phyloP scores from a whole-genome alignment of 2,888 invertebrate species.

The Sialis fuliginosa region DNA sequence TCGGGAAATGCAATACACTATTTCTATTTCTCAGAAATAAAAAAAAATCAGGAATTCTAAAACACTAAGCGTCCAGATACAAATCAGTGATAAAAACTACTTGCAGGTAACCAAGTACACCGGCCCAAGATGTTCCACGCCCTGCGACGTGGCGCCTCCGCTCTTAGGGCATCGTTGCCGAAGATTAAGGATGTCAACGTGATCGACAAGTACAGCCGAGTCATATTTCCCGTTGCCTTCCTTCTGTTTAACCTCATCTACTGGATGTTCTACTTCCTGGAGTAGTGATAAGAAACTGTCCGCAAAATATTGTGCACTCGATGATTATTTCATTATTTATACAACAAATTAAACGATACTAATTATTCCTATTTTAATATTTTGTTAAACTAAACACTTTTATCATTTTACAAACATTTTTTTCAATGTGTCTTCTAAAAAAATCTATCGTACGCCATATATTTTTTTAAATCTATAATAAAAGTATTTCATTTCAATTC shows the following conservation, averaged over 20 bases:
- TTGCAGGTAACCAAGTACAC: conserved; percentile 34
- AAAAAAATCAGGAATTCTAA: background rate
- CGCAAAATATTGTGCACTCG: too few species aligned
- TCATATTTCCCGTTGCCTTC: conserved; percentile 91
- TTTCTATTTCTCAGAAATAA: background rate
- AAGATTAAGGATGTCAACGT: conserved; percentile 94
- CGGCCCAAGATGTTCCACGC: conserved; percentile 64
- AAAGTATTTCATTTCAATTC: too few species aligned
- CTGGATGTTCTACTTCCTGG: conserved; percentile 83
- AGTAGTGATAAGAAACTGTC: conserved; percentile 22
- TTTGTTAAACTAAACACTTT: too few species aligned
- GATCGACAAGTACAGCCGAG: conserved; percentile 92
- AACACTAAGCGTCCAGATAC: too few species aligned
- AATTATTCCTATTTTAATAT: too few species aligned
- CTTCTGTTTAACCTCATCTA: conserved; percentile 89
- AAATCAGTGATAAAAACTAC: background rate
- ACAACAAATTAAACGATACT: too few species aligned
- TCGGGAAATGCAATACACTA: background rate
- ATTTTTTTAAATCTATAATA: too few species aligned
- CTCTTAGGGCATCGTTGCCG: conserved; percentile 78
- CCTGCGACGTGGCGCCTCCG: conserved; percentile 67
- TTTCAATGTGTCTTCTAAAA: too few species aligned
- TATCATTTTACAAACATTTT: too few species aligned
- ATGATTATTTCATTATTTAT: too few species aligned
- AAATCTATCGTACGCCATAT: too few species aligned